Evolutionary conservation across 1,140 invertebrate genomes (phyloP), one percentile per base, ranked within the genome.

Genomic region (Camponotus floridanus): DNA sequence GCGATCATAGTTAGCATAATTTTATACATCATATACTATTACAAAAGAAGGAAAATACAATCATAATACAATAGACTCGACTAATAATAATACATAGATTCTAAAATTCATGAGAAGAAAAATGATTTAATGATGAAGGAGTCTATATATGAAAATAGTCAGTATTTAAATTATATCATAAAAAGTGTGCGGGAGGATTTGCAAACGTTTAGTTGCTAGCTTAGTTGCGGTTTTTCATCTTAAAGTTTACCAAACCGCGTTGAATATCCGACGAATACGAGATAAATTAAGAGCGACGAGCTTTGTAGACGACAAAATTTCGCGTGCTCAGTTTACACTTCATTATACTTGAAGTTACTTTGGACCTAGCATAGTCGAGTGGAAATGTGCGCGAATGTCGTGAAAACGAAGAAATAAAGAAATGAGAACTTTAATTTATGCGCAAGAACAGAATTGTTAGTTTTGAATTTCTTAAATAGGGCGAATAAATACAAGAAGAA

Each of bases 231-330:
- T 70, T 80, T 80, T 48, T 70, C 51, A 33, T 80, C 76, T 57
- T 70, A 70, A 15, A 80, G 33, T 39, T 68, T 70, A 9, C 45
- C 31, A n/a, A 64, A 31, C 18, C 39, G 59, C 5, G 7, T 21
- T 21, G 13, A 80, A 33, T 70, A 21, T 68, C n/a, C 64, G 36
- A 33, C 15, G 13, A 70, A 13, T 15, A 18, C 45, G 9, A 80
- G 55, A 70, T 21, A 80, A 70, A 80, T 68, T 70, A 80, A 70
- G 62, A 42, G 33, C 13, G 15, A 55, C 76, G 48, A 70, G 76
- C n/a, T 59, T 26, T 11, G 39, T 21, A n/a, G 42, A 55, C 45
- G 7, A 67, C 15, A 9, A 55, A 18, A 67, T 45, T 68, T 31
- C n/a, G 65, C 76, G 57, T 80, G 45, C 36, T 68, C 33, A 68